A percentile compares a stretch with the other conserved stretches of the same genome.
Evolutionary conservation across 2,797 vertebrate species (phyloP).

Genomic region (Taeniopygia guttata): DNA sequence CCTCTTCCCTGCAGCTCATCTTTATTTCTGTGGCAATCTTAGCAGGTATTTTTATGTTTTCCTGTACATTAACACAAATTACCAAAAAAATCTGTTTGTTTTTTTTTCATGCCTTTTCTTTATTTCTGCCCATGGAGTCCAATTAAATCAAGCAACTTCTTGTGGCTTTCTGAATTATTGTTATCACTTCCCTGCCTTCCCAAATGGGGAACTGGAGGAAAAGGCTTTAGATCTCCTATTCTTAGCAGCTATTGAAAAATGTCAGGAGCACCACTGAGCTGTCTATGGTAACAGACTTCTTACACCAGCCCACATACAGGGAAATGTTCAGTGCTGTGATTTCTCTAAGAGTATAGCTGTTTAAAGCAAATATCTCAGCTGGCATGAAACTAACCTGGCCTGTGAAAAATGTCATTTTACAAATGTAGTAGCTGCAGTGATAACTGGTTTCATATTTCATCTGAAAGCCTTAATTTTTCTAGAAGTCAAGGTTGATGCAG

Average conservation of each 20-base stretch:
- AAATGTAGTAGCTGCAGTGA: not conserved
- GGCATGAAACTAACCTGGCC: not conserved
- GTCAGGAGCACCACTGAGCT: constrained; percentile 11
- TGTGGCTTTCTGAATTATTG: not conserved
- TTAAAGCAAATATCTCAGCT: constrained; percentile 3
- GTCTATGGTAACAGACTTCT: constrained; percentile 12
- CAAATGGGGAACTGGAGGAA: not conserved
- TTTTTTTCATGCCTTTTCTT: not conserved
- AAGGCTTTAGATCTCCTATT: constrained; percentile 28
- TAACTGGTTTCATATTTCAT: not conserved
- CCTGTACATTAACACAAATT: not conserved
- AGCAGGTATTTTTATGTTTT: not conserved
- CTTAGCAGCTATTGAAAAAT: constrained; percentile 44
- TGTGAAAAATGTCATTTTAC: not conserved
- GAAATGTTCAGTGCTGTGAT: not conserved
- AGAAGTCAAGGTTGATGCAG: not conserved
- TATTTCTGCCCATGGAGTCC: not conserved
- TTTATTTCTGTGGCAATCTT: not conserved
- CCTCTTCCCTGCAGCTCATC: not conserved
- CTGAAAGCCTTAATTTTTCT: not conserved
- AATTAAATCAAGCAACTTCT: not conserved
- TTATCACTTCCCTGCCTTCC: not conserved
- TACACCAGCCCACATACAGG: not conserved
- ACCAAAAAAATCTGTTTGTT: too few species aligned
- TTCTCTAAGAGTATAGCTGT: not conserved